Base-by-base conservation (phyloP, 2,888 invertebrate species). In the Cinara cedri region DNA sequence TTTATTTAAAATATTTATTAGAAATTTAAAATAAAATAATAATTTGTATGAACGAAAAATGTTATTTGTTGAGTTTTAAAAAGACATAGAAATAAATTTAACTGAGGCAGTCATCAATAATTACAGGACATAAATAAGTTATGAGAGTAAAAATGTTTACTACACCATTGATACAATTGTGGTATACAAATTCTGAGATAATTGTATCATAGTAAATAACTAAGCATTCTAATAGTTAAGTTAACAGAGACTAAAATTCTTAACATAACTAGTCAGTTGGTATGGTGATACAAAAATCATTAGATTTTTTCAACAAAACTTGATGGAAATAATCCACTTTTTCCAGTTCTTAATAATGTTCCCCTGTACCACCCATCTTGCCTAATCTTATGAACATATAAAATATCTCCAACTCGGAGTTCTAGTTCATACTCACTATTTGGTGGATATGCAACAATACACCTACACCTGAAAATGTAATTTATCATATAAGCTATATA, bases 321-420 rank as follows among this genome's bases (percentile, higher is more conserved):
- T 71, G 96, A 95, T 1, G 97, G 97, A 87, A 97, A 97, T 62
- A 97, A 89, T n/a, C 97, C 97, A 6, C 94, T 94, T 83, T 94
- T 92, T 54, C 96, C 96, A 1, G 95, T 96, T 80, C 95, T 89
- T 83, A 94, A 92, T 83, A 94, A 90, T 0, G 95, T 96, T 24
- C 97, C 97, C 85, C 96, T 96, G 87, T 93, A 97, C 97, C 97
- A 97, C 68, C 97, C 97, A 85, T 97, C 96, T 72, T 96, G 96
- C 74, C 96, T 90, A 85, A 96, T 96, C 84, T 93, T 93, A 84
- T 94, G 93, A 24, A 97, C 96, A 83, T 94, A 91, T 83, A 97
- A 95, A 80, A 96, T 91, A 85, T 97, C 97, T 82, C 96, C 95
- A 57, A 96, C 91, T 83, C 93, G 92, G 65, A 97, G 87, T 85